Percentiles rank a stretch among this genome's conserved stretches.
Conservation (phyloP, 1,140 invertebrate genomes). For the Acromyrmex heyeri region DNA sequence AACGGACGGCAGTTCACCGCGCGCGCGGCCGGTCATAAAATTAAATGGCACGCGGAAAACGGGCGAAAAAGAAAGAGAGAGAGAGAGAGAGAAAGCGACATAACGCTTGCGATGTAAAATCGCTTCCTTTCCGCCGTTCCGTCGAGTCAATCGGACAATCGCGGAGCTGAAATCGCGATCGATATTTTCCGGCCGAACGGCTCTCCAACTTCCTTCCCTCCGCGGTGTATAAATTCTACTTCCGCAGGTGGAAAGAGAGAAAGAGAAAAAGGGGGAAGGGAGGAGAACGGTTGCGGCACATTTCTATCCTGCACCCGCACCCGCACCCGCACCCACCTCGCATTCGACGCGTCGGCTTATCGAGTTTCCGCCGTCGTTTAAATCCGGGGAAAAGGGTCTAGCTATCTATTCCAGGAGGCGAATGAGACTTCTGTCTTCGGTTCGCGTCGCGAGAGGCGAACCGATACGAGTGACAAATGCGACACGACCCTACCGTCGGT, state of each 20-base stretch:
- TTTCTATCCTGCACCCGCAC: not conserved
- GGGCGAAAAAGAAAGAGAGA: not conserved
- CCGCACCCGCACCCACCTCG: not conserved
- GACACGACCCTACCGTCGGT: constrained; percentile 55
- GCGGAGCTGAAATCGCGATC: constrained; percentile 60
- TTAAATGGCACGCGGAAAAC: constrained; percentile 77
- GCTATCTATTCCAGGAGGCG: constrained; percentile 55
- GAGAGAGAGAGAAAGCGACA: constrained; percentile 4
- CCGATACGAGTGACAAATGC: constrained; percentile 68
- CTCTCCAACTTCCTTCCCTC: constrained; percentile 58
- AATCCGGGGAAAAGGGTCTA: constrained; percentile 51
- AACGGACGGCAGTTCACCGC: not conserved
- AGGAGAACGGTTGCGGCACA: not conserved
- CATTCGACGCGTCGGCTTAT: constrained; percentile 57
- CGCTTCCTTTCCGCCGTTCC: constrained; percentile 52
- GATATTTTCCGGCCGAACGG: constrained; percentile 63
- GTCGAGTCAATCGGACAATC: constrained; percentile 64
- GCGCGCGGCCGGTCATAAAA: constrained; percentile 76
- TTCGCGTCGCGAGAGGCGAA: constrained; percentile 18
- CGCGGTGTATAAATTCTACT: constrained; percentile 57
- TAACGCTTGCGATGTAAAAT: constrained; percentile 46
- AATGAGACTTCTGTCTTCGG: constrained; percentile 62
- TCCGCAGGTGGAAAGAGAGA: constrained; percentile 36
- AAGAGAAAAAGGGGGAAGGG: not conserved
- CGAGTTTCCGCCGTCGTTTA: constrained; percentile 60